Base-by-base conservation (phyloP, 64 coral and sea anemone species). In the Acropora yongei region DNA sequence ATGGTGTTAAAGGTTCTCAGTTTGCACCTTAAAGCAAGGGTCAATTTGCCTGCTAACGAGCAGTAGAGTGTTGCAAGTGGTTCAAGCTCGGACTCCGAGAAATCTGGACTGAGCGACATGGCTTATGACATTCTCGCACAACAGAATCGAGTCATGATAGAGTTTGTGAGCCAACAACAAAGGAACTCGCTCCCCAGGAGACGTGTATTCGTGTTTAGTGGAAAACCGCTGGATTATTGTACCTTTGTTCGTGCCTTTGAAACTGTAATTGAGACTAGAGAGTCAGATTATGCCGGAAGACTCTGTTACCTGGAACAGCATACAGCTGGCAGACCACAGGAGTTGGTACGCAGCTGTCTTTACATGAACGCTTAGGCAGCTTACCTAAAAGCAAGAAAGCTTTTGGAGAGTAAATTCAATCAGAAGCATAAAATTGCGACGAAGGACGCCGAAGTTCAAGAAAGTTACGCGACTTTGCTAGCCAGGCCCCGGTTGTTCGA, bases 191-290 rank as follows among this genome's bases (percentile, higher is more conserved):
- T 91, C 17, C 89, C 89, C 1, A 72, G 75, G 14, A 72, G 79
- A 72, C 80, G 42, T 2, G 79, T 91, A 41, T 65, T 78, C 0
- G n/a, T 81, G 0, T 90, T 90, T 78, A 73, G 40, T 74, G 90
- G 90, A 10, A 76, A 88, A 12, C 78, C 86, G 1, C 72, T 88
- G 11, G 47, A 50, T 17, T 88, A 93, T 57, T 87, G 84, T 5
- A 77, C 65, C 57, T 94, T 94, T 45, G 55, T 94, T 30, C 75
- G 81, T 44, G 87, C 93, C 1, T 94, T 90, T 48, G 87, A 30
- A 30, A 30, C 30, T 30, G 30, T 30, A 30, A 30, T 30, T 30
- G 30, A 30, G 30, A 30, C 30, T 7, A 94, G 67, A 44, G 68
- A 82, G 1, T 20, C 57, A 39, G 82, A 67, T 55, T 18, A 19